Evolutionary conservation across 2,888 invertebrate species (phyloP), one percentile per base, ranked within the genome.

Genomic region (Pyrochroa serraticornis): DNA sequence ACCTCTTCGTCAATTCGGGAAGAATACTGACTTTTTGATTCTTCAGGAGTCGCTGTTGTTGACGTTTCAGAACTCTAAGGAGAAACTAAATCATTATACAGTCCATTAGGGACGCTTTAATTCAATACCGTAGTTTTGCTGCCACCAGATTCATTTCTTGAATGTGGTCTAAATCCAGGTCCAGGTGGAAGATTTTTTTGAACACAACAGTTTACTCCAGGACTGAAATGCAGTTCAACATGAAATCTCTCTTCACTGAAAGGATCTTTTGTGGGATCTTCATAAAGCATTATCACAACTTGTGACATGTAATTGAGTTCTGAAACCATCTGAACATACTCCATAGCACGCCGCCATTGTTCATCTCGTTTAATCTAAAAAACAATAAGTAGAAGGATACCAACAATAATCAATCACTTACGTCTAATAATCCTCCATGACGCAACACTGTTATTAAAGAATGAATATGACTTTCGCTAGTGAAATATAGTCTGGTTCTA

Each of bases 281-380:
- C 99, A 76, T 99, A 99, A 0, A 97, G 82, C 95, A 99, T 96
- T 22, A 99, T 94, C 1, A 97, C 97, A 57, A 99, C 93, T 80
- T 99, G 98, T 3, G 97, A 97, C 94, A 99, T 95, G 80, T 99
- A 99, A 82, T 99, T 99, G 31, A 99, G 85, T 79, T 99, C 99
- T 0, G 97, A 95, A 5, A 98, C 97, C 85, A 95, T 94, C 12
- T 93, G 93, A 14, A 99, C 91, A 77, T 98, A 99, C 75, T 98
- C 95, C 96, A 98, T 96, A 0, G 99, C 98, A 58, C 97, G 86
- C 8, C 92, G 88, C 99, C 99, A 99, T 76, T 99, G 98, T 77
- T 97, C 95, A 77, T 99, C 98, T 70, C 89, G 92, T 31, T 87
- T 77, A 36, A 89, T 86, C 88, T 90, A 63, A 43, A 30, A n/a